Conservation (phyloP, 2,113 vertebrate species). For the Promerops cafer region DNA sequence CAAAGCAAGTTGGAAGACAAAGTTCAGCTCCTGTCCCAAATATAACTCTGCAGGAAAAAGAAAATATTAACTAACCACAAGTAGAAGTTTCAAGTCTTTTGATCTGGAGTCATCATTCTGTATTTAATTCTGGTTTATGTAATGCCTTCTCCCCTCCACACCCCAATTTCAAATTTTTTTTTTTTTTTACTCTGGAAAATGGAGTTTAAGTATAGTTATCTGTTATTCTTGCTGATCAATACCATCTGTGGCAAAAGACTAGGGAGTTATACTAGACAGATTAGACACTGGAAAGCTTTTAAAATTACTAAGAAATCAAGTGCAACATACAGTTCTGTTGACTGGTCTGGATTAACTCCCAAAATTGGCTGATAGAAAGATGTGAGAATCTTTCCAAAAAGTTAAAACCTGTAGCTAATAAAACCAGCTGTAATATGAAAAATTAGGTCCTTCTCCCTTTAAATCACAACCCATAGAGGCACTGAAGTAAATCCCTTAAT, state of each 20-base stretch:
- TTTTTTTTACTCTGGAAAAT: neutral
- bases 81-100: neutral
- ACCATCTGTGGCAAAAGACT: neutral
- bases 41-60: neutral
- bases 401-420: constrained; percentile 40
- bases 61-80: neutral
- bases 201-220: neutral
- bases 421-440: constrained; percentile 20
- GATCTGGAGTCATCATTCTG: neutral
- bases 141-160: neutral
- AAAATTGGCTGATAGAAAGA: constrained; percentile 9
- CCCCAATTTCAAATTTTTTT: neutral
- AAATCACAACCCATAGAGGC: constrained; percentile 42
- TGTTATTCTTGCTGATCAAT: constrained; percentile 12
- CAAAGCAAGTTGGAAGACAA: neutral
- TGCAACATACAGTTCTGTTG: neutral
- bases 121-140: neutral
- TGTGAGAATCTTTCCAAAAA: constrained; percentile 8
- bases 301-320: constrained; percentile 13
- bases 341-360: constrained; percentile 18
- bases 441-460: constrained; percentile 42
- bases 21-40: neutral
- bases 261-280: neutral
- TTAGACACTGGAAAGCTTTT: neutral
- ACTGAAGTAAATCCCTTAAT: constrained; percentile 59